Base-by-base conservation (phyloP, 30 jellyfish, hydroid and myxozoan species). In the Mastigias papua region DNA sequence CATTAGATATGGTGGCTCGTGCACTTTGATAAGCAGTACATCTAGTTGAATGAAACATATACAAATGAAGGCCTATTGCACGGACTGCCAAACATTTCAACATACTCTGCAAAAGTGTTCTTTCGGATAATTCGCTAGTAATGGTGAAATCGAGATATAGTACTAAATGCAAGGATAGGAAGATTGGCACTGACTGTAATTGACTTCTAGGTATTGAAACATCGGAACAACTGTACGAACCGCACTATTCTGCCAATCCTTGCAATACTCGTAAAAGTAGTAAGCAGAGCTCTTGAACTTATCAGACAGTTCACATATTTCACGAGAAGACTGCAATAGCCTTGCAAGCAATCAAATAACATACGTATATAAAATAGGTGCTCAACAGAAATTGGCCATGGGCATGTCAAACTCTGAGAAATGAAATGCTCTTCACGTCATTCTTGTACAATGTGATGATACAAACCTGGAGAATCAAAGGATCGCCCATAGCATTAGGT, bases 401-500 rank as follows among this genome's bases (percentile, higher is more conserved):
- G 3, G 74, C 3, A 25, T 20, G 7, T 19, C 1, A 19, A 63
- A 63, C 21, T 22, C 74, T 3, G 2, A 15, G 23, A 63, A 63
- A 6, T 2, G 19, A 63, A 27, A 22, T 1, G 46, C 6, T 63
- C 1, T 27, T 0, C 42, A 7, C 42, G 74, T 17, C 2, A 63
- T 17, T 63, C 27, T 63, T 26, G 19, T 25, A 25, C 21, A 0
- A 27, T 20, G 23, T 9, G 81, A 32, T 48, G 46, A 49, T 33
- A 71, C 93, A 28, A 48, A 84, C 93, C 93, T 84, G 93, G 33
- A 84, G 93, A 84, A 84, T 84, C 86, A 84, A 54, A 84, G 93
- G 62, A 71, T 84, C 93, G 93, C 93, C 93, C 93, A 84, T 84
- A 29, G 93, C 84, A 82, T 82, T 82, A 26, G 86, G 81, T 21